Percentiles rank a stretch among this genome's conserved stretches.
Conservation (phyloP, 2,888 invertebrate species). For the Polydrusus pterygomalis region DNA sequence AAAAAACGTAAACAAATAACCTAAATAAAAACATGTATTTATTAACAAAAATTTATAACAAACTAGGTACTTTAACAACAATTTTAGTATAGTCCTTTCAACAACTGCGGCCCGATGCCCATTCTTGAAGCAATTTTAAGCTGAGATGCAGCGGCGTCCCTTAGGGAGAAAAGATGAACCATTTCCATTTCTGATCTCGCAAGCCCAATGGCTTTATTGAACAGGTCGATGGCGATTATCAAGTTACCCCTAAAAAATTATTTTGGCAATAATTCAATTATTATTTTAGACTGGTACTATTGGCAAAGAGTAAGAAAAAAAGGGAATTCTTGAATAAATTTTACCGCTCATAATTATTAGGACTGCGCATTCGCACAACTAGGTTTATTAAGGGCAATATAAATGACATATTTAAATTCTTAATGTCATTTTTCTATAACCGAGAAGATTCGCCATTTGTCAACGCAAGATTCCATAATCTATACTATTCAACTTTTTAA, state of each 20-base stretch:
- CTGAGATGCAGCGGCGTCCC: slow-evolving; percentile 94
- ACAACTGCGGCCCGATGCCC: slow-evolving; percentile 71
- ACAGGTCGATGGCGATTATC: slow-evolving; percentile 86
- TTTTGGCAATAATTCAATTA: too few relatives aligned
- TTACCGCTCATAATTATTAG: too few relatives aligned
- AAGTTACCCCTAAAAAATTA: slow-evolving; percentile 86
- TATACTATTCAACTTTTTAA: too few relatives aligned
- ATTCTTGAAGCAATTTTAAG: slow-evolving; percentile 86
- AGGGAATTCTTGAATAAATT: too few relatives aligned
- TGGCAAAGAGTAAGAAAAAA: too few relatives aligned
- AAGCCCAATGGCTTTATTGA: slow-evolving; percentile 90
- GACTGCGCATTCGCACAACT: too few relatives aligned
- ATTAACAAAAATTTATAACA: slow-evolving; percentile 42
- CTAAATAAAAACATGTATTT: slow-evolving; percentile 33
- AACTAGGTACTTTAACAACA: slow-evolving; percentile 19
- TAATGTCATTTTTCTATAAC: too few relatives aligned
- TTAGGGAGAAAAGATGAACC: slow-evolving; percentile 91
- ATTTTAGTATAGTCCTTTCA: slow-evolving; percentile 58
- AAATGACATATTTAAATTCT: too few relatives aligned
- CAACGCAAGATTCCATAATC: too few relatives aligned
- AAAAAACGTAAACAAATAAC: neutral
- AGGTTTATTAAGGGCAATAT: too few relatives aligned
- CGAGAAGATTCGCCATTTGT: too few relatives aligned
- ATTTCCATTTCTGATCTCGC: slow-evolving; percentile 92
- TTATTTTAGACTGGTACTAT: too few relatives aligned